Evolutionary conservation across 2,113 vertebrate genomes (phyloP), one percentile per base, ranked within the genome.

Genomic region (Hystrix cristata): DNA sequence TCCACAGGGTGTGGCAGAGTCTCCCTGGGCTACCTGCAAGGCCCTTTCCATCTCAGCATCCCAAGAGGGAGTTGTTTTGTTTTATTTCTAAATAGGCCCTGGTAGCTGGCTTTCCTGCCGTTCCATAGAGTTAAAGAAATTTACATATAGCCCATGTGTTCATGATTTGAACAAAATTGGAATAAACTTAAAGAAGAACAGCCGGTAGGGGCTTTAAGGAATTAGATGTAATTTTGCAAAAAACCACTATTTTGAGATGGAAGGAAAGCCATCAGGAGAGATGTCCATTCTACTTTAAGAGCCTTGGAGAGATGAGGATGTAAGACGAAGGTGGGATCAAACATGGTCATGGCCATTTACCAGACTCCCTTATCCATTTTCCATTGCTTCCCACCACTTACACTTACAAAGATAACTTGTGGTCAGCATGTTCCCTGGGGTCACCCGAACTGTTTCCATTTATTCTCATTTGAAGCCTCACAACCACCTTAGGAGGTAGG

Each of bases 81-180:
- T 96, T 51, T 9, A 1, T 79, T 93, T 90, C 84, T 83, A 25
- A 57, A 48, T n/a, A n/a, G 8, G 14, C 48, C 38, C 78, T 9
- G 0, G 4, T 11, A 16, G 51, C 64, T 34, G 46, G 21, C 53
- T 82, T 64, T 71, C 81, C 62, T 69, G 14, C 51, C 29, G 14
- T 67, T 87, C 59, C 86, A 6, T 18, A 69, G 57, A 90, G 80
- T 8, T 46, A 48, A 78, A 93, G 72, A 88, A 53, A 53, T 16
- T 55, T 69, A 72, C 13, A 38, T 83, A 53, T 27, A 59, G 69
- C 6, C 29, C 29, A 21, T 27, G 0, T 67, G 12, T 86, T 76
- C 46, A 38, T 69, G 34, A 23, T 84, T 48, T 80, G 53, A 83
- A 94, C 43, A 95, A 90, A 97, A 65, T 34, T 86, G 9, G 34